Evolutionary conservation across 1,140 invertebrate species (phyloP), one percentile per base, ranked within the genome.

Genomic region (Leptinotarsa undecemlineata): DNA sequence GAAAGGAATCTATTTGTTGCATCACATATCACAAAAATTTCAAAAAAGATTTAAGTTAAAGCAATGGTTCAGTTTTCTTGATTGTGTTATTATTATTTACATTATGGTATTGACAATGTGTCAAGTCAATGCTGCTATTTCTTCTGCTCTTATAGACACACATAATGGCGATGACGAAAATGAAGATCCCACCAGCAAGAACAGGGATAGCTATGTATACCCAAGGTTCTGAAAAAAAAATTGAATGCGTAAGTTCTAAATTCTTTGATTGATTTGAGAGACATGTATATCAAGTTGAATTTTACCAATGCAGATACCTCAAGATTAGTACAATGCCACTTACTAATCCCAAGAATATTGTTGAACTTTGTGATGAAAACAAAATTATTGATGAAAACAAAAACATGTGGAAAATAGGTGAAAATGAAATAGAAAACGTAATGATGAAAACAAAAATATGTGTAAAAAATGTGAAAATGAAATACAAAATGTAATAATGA

Each of bases 61-160:
- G 71, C 19, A 78, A 61, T 21, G 62, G 64, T 48, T 72, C 23
- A 15, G 48, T 67, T 21, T 78, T 76, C 51, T 75, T 79, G 26
- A 74, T 79, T 11, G 71, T 77, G 64, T 79, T 79, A 72, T 79
- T 79, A 57, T 79, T 78, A 33, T 68, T 70, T 19, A 78, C 77
- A 8, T 64, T 72, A n/a, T 73, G 75, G 70, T 78, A 78, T 48
- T 17, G 73, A 73, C 14, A 70, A 5, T 72, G 57, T 4, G 73
- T 74, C 42, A 76, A 61, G 51, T 76, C 74, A 26, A 78, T 60
- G 67, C 73, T 78, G 57, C 76, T 73, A 48, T 75, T 76, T 51
- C 73, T 64, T 26, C 74, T 74, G 62, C 73, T 74, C 33, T 71
- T 78, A 48, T 74, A 78, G 42, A 72, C 57, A 47, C 68, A 78